Percentiles rank a stretch among this genome's conserved stretches.
These are phyloP conservation scores for Styela clava DNA, from an alignment of 23 tunicate genomes.

Conservation along the genomic window DNA sequence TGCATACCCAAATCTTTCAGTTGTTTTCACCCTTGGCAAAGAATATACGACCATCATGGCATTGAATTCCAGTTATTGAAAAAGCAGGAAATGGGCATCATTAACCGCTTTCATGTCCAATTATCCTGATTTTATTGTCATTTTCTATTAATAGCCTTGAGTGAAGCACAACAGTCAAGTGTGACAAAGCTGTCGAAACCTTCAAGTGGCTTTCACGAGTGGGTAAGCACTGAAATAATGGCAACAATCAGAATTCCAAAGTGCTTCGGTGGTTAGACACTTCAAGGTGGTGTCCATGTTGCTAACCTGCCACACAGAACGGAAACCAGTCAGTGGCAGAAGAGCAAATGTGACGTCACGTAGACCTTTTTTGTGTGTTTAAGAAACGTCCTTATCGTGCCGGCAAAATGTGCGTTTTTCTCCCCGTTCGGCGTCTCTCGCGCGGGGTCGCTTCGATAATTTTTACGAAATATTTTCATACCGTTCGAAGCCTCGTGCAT, in stretches of 20 bases:
- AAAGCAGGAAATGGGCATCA: not conserved
- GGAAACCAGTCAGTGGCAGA: not conserved
- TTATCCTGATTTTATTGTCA: not conserved
- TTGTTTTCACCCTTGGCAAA: not conserved
- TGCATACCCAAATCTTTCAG: no score
- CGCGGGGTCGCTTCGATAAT: not conserved
- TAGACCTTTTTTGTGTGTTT: not conserved
- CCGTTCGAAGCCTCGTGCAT: no score
- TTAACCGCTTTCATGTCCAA: not conserved
- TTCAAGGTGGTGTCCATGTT: not conserved
- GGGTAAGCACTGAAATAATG: not conserved
- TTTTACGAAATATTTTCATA: no score
- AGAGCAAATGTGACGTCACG: not conserved
- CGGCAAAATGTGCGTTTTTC: not conserved
- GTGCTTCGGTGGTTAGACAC: not conserved
- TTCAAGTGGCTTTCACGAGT: constrained; percentile 13
- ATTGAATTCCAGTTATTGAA: not conserved
- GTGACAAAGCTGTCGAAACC: constrained; percentile 11
- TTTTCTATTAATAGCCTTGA: not conserved
- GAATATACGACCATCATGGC: not conserved
- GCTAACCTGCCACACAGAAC: not conserved
- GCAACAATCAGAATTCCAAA: not conserved
- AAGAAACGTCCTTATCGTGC: not conserved
- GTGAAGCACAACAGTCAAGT: not conserved
- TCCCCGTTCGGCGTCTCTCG: not conserved